Percentiles rank a stretch among this genome's conserved stretches.
Evolutionary conservation across 2,797 vertebrate species (phyloP).

Genomic region (Clarias pachynema): DNA sequence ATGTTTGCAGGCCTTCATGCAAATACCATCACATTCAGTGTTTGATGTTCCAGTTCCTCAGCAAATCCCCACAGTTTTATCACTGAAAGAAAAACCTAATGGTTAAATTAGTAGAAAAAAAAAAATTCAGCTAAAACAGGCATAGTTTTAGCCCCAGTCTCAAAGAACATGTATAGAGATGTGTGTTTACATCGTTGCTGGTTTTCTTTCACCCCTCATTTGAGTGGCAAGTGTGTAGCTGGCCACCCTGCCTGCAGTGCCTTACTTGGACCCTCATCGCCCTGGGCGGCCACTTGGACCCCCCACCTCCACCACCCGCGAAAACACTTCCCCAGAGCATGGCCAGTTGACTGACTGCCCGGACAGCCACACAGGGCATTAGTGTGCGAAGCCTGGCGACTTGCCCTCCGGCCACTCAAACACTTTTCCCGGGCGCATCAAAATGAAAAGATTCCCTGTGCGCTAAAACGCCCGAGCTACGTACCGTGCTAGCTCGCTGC

Average conservation of each 20-base stretch:
- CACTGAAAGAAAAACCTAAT: neutral
- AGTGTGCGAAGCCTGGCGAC: constrained; percentile 80
- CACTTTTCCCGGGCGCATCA: constrained; percentile 74
- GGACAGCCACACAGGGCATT: constrained; percentile 77
- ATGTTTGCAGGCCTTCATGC: constrained; percentile 59
- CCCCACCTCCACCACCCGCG: constrained; percentile 51
- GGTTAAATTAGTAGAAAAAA: neutral
- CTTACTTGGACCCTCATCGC: constrained; percentile 66
- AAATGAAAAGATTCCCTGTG: constrained; percentile 83
- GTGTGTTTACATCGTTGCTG: constrained; percentile 25
- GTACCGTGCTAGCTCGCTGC: constrained; percentile 59
- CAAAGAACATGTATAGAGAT: too few relatives aligned
- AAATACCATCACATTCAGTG: constrained; percentile 34
- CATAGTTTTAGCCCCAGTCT: neutral
- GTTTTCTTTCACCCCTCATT: constrained; percentile 41
- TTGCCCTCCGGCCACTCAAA: constrained; percentile 80
- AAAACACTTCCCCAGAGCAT: constrained; percentile 79
- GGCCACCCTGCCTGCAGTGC: constrained; percentile 51
- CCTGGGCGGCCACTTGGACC: constrained; percentile 80
- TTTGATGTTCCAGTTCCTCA: constrained; percentile 27
- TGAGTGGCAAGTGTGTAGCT: constrained; percentile 49
- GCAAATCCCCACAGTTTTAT: constrained; percentile 10
- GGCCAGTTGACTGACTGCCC: constrained; percentile 82
- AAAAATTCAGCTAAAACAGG: too few relatives aligned
- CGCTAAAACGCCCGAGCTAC: constrained; percentile 72